Percentiles rank a stretch among this genome's conserved stretches.
These are phyloP conservation scores for Plagiodera versicolora DNA, from an alignment of 2,888 invertebrate species.

Conservation along the genomic window DNA sequence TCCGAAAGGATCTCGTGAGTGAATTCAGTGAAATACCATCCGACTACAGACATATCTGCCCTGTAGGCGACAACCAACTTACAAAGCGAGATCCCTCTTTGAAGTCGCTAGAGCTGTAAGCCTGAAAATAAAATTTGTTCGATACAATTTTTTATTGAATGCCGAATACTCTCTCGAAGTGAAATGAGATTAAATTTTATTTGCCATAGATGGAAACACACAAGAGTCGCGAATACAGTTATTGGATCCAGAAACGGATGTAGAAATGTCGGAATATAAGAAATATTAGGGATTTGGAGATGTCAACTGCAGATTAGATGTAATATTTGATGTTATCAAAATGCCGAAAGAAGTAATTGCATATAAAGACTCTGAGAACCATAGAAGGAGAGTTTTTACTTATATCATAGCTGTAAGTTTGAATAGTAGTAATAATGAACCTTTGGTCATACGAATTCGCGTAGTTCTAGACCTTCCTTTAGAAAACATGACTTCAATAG, in stretches of 20 bases:
- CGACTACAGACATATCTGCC: neutral
- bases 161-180: neutral
- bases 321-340: too few species aligned
- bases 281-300: neutral
- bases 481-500: too few species aligned
- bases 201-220: neutral
- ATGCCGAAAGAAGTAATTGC: too few species aligned
- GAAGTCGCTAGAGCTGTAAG: conserved; percentile 8
- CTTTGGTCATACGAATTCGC: too few species aligned
- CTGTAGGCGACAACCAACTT: conserved; percentile 1
- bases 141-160: conserved; percentile 5
- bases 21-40: neutral
- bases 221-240: neutral
- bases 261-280: neutral
- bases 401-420: too few species aligned
- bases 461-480: too few species aligned
- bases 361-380: too few species aligned
- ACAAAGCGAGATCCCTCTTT: conserved; percentile 1
- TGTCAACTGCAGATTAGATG: too few species aligned
- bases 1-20: neutral
- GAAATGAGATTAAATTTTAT: neutral
- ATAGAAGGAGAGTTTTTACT: too few species aligned
- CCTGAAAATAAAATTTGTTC: conserved; percentile 8
- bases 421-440: too few species aligned
- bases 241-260: neutral